Base-by-base conservation (phyloP, 1,140 invertebrate species). In the Piezodorus guildinii region DNA sequence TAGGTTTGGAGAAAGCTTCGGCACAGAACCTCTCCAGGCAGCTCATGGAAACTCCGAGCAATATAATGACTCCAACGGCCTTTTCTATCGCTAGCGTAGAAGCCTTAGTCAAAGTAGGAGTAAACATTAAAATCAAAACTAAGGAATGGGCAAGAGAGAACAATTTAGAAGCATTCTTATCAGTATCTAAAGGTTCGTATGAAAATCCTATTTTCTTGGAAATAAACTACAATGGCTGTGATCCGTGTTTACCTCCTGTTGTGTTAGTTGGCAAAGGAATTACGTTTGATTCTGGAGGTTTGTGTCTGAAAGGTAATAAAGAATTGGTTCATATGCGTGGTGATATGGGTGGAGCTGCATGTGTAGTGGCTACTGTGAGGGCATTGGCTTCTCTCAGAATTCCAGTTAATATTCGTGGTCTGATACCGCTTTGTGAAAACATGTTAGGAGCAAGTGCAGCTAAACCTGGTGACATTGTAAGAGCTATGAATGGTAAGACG, bases 331-430 rank as follows among this genome's bases (percentile, higher is more conserved):
- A 75, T 51, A 84, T 84, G 82, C 71, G 83, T 63, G 83, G 76
- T 16, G 84, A 86, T 23, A 85, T 86, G 83, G 83, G 81, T 25
- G 84, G 84, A 15, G 83, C 82, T 21, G 84, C 84, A 3, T 78
- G 77, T 72, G 77, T 82, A 19, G 73, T 80, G 10, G 79, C 77
- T 3, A 73, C 81, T 19, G 72, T 83, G 19, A 70, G 75, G 27
- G 77, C 81, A 6, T 74, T 79, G 14, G 77, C 79, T 27, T 71
- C 73, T 44, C 71, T 85, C 1, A 72, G 76, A 60, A 65, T 84
- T 2, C 79, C 81, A 19, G 71, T 85, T n/a, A 81, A 84, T 71
- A 70, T 85, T 27, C 77, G 74, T 62, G 76, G 72, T 58, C 61
- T 76, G 25, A 80, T 83, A 58, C 82, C 83, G 17, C 70, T 85